phyloP scores from a whole-genome alignment of 2,113 vertebrate genomes.

The Lagopus leucura region DNA sequence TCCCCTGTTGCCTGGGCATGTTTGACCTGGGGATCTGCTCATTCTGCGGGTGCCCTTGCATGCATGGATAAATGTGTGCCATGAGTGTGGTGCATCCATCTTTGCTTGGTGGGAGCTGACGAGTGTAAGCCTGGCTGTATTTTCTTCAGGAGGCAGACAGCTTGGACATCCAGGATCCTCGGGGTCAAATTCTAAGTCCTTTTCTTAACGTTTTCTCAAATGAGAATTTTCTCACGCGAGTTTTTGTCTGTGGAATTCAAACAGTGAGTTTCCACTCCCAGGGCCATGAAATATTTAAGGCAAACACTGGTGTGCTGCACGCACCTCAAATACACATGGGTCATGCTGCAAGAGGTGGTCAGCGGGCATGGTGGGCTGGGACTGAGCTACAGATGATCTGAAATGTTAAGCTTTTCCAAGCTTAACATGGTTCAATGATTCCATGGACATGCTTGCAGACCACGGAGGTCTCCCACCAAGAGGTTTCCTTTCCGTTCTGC shows the following conservation, averaged over 20 bases:
- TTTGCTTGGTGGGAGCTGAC: neutral
- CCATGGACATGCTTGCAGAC: neutral
- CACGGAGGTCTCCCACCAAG: neutral
- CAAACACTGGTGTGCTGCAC: neutral
- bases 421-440: neutral
- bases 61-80: no score
- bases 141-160: neutral
- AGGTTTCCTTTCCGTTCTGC: neutral
- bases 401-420: no score
- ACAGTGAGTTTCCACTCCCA: neutral
- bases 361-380: no score
- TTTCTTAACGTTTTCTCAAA: neutral
- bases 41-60: neutral
- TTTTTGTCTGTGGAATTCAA: neutral
- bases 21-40: neutral
- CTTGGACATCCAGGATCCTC: rapidly evolving
- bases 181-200: neutral
- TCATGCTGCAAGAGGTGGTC: neutral
- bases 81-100: neutral
- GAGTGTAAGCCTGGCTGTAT: neutral
- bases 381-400: no score
- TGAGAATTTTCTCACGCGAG: neutral
- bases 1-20: neutral
- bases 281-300: neutral
- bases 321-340: rapidly evolving